Base-by-base conservation (phyloP, 2,113 vertebrate species). In the Synchiropus splendidus region DNA sequence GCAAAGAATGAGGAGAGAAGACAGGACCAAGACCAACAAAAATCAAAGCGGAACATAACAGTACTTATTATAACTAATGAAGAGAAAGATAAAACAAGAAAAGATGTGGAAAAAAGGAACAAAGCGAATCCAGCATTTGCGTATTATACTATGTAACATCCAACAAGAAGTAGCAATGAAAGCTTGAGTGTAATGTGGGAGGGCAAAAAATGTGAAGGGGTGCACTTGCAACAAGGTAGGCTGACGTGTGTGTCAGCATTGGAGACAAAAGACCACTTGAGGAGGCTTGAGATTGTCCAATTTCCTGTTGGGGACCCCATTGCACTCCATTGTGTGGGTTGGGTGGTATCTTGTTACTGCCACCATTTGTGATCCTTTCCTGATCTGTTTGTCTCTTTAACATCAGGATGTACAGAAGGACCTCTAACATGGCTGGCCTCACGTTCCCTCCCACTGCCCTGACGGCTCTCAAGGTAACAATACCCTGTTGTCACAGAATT, bases 331-430 rank as follows among this genome's bases (percentile, higher is more conserved):
- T 64, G 21, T 72, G 58, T 55, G 48, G 45, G 44, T 59, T 6
- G 39, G 46, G 38, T 31, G 44, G 41, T 49, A 17, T 18, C 27
- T 10, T 40, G 35, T 18, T 8, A 10, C 12, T 45, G 2, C 18
- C 9, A 10, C 16, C 36, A 16, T 49, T 35, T 45, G 42, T 49
- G 12, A 12, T 9, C 38, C 36, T 54, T 12, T 42, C 18, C 39
- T 12, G 31, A 32, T 48, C 39, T 40, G 36, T 45, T 21, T 40
- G 18, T 39, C 32, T 40, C 36, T 31, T 45, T 63, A 35, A 55
- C 39, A 36, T 32, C 76, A 98, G 95, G 83, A 99, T 99, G 92
- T 99, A 97, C 79, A 89, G 95, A 77, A 86, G 90, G 74, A 93
- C 88, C 0, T 98, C 92, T 42, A 95, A 89, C 73, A 89, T 97